Percentiles rank a stretch among this genome's conserved stretches.
Conservation (phyloP, 2,113 vertebrate genomes). For the Solea senegalensis region DNA sequence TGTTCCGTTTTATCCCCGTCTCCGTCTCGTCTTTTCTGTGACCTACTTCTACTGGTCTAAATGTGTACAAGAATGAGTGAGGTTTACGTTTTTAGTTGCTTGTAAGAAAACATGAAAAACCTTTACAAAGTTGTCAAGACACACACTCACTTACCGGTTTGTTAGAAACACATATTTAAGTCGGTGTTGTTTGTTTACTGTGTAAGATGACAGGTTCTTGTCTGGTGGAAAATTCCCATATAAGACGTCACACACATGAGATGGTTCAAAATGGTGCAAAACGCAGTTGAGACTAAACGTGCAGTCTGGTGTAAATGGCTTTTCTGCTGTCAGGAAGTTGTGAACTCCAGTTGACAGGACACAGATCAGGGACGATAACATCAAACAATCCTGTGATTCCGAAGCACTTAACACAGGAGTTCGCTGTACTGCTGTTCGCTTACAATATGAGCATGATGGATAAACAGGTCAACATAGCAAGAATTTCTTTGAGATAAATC, state of each 20-base stretch:
- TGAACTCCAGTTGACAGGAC: neutral
- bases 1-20: neutral
- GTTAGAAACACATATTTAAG: too few species aligned
- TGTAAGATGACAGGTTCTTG: neutral
- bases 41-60: too few species aligned
- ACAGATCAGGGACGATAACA: constrained; percentile 5
- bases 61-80: too few species aligned
- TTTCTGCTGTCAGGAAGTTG: constrained; percentile 29
- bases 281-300: constrained; percentile 17
- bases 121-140: too few species aligned
- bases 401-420: constrained; percentile 15
- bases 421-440: neutral
- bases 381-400: constrained; percentile 7
- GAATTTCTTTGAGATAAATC: neutral
- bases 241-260: neutral
- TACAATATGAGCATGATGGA: neutral
- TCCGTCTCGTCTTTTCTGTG: too few species aligned
- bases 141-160: too few species aligned
- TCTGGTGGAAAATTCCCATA: constrained; percentile 17
- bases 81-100: too few species aligned
- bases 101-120: too few species aligned
- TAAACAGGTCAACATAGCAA: neutral
- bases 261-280: neutral
- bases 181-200: neutral
- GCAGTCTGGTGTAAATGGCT: constrained; percentile 14